A percentile compares a stretch with the other conserved stretches of the same genome.
Evolutionary conservation across 1,140 invertebrate genomes (phyloP).

Genomic region (Pseudomyrmex gracilis): DNA sequence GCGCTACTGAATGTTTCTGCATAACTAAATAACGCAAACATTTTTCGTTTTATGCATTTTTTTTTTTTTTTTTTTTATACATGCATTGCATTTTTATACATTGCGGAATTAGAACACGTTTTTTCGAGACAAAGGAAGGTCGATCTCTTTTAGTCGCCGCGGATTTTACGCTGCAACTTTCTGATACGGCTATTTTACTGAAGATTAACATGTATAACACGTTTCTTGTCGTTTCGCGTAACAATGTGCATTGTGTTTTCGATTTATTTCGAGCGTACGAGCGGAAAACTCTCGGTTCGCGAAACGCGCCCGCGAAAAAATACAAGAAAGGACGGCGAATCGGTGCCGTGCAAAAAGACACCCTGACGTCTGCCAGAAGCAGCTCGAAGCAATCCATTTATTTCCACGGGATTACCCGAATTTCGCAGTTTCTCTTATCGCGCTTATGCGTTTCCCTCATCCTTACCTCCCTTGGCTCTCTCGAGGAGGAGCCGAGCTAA

Average conservation of each 20-base stretch:
- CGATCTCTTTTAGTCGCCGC: no score
- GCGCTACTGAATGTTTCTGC: slow-evolving; percentile 5
- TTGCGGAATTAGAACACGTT: no score
- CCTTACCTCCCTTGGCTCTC: no score
- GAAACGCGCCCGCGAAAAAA: slow-evolving; percentile 21
- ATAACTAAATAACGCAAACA: neutral
- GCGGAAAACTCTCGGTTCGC: neutral
- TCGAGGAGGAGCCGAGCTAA: slow-evolving; percentile 38
- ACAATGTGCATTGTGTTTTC: neutral
- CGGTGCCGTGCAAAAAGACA: slow-evolving; percentile 54
- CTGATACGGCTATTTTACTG: slow-evolving; percentile 4
- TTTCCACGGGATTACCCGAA: slow-evolving; percentile 65
- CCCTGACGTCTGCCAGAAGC: slow-evolving; percentile 67
- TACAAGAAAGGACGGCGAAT: neutral
- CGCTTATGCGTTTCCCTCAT: slow-evolving; percentile 40
- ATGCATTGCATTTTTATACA: no score
- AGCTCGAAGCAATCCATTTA: slow-evolving; percentile 64
- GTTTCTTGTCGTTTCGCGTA: neutral
- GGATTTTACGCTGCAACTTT: no score
- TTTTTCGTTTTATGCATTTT: neutral
- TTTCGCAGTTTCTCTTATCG: slow-evolving; percentile 69
- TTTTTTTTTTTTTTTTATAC: no score
- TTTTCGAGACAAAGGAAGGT: no score
- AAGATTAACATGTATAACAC: neutral
- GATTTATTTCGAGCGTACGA: slow-evolving; percentile 2